Conservation (phyloP, 1,140 invertebrate species). For the Nebria ingens region DNA sequence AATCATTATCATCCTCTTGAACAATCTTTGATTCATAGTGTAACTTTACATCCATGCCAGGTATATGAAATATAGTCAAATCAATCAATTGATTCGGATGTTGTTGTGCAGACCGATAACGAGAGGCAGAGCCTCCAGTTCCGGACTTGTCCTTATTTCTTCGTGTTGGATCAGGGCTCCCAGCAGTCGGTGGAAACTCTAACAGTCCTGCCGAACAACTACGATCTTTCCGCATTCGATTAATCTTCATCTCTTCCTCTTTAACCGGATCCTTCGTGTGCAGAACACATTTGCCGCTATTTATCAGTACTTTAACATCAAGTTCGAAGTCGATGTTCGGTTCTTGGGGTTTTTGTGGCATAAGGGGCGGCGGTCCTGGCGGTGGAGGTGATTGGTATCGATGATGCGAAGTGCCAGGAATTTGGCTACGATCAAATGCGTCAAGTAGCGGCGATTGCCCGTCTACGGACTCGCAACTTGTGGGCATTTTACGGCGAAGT, state of each 20-base stretch:
- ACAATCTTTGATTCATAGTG: conserved; percentile 81
- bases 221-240: conserved; percentile 54
- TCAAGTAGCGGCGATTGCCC: conserved; percentile 14
- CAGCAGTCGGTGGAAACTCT: conserved; percentile 44
- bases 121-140: conserved; percentile 36
- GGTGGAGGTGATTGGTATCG: conserved; percentile 13
- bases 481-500: conserved; percentile 44
- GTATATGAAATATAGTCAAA: conserved; percentile 88
- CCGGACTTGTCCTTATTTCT: conserved; percentile 37
- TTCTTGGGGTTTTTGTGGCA: conserved; percentile 56
- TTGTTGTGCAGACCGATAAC: conserved; percentile 32
- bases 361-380: conserved; percentile 13
- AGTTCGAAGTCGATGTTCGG: conserved; percentile 94
- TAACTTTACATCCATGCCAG: conserved; percentile 88
- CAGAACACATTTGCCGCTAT: conserved; percentile 92
- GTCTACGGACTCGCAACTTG: conserved; percentile 28
- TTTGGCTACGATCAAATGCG: background rate
- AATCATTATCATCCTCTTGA: conserved; percentile 43
- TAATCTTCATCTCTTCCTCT: conserved; percentile 58
- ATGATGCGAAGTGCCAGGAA: conserved; percentile 16
- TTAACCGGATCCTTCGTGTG: conserved; percentile 76
- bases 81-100: conserved; percentile 51
- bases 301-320: conserved; percentile 93
- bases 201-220: conserved; percentile 61
- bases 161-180: conserved; percentile 40